Conservation (phyloP, 2,797 vertebrate genomes). For the Ceyx erithaca region DNA sequence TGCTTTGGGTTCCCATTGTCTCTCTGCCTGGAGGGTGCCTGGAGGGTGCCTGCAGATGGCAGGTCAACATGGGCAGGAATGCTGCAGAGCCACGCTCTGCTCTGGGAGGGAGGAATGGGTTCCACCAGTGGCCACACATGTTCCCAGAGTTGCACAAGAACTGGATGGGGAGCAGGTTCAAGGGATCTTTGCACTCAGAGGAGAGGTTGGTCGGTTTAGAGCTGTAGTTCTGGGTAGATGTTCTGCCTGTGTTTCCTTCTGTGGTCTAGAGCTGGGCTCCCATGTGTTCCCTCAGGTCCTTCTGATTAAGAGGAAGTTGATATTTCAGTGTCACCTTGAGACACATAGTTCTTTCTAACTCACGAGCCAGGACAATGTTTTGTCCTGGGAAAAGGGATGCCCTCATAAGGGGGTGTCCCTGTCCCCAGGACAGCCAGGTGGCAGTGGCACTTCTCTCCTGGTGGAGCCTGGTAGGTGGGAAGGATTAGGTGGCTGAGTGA, state of each 20-base stretch:
- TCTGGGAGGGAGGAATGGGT: neutral
- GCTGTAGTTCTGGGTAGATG: neutral
- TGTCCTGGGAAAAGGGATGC: too few species aligned
- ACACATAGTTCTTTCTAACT: rapidly evolving
- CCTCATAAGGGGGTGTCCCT: rapidly evolving
- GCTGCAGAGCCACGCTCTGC: rapidly evolving
- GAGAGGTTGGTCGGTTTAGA: neutral
- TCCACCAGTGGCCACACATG: neutral
- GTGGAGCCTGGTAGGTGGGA: neutral
- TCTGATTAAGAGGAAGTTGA: neutral
- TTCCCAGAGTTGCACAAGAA: neutral
- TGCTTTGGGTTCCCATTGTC: too few species aligned
- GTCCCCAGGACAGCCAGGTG: neutral
- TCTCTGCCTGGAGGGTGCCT: neutral
- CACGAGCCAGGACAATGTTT: rapidly evolving
- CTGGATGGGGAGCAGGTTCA: neutral
- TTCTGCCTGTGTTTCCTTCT: neutral
- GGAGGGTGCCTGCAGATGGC: neutral
- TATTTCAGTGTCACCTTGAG: neutral
- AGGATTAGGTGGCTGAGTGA: rapidly evolving
- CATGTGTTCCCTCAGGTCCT: rapidly evolving
- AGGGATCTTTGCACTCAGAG: neutral
- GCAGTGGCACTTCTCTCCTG: neutral
- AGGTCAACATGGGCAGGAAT: neutral
- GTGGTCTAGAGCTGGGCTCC: neutral